Evolutionary conservation across 1,140 invertebrate genomes (phyloP), one percentile per base, ranked within the genome.

Genomic region (Diprion similis): DNA sequence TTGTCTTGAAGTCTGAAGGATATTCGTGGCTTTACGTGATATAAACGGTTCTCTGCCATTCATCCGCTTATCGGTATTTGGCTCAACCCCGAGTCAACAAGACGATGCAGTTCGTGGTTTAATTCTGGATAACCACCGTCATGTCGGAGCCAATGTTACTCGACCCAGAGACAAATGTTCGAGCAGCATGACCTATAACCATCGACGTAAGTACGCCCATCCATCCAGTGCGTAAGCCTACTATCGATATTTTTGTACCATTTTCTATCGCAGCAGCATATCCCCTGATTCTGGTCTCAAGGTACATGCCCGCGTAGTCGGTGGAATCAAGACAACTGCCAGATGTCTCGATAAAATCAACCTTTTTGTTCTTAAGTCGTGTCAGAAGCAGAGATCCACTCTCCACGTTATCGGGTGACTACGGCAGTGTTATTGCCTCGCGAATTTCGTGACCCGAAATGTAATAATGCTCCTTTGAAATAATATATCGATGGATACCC

Each of bases 271-370:
- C 24, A 37, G 24, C 24, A 37, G 24, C 24, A 37, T 59, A 59
- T 59, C 51, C 51, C 11, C 3, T 9, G 11, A 15, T 17, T 17
- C 51, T 17, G 51, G 9, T 59, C 51, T 59, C 51, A 59, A 59
- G 51, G 11, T 9, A 59, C 51, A 4, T 59, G 51, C 6, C 51
- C 51, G n/a, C 51, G 51, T 59, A 13, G 51, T 59, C 51, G 51
- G n/a, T 13, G 6, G 11, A 59, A 37, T 37, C 51, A 8, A 59
- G 51, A 59, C n/a, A 59, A 59, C 51, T 59, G 51, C 51, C 9
- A 59, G 51, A 59, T 59, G 51, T 59, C 51, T 59, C 51, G 51
- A 59, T 59, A 59, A 59, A 59, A 59, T 59, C 51, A 17, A 59
- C 6, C 51, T 59, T 59, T 59, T 59, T 59, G 51, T 17, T 3